Evolutionary conservation across 2,888 invertebrate species (phyloP).

Genomic region (Mystacides longicornis): DNA sequence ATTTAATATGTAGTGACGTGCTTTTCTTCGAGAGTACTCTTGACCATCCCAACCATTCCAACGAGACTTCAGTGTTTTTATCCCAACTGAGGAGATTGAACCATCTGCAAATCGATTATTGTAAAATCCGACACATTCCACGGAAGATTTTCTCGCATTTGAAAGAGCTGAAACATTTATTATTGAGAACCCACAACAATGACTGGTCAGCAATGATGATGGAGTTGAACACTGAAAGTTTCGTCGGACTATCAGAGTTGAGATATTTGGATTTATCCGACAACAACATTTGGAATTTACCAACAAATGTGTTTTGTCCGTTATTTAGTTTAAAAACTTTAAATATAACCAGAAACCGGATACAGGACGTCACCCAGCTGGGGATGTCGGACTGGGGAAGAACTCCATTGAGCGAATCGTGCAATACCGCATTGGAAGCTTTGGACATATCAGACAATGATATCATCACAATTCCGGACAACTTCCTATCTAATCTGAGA

Average conservation of each 20-base stretch:
- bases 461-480: slow-evolving; percentile 60
- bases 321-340: slow-evolving; percentile 60
- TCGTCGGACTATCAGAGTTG: slow-evolving; percentile 60
- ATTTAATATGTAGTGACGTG: slow-evolving; percentile 67
- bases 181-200: slow-evolving; percentile 66
- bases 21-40: slow-evolving; percentile 66
- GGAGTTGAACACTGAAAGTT: slow-evolving; percentile 62
- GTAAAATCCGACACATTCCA: slow-evolving; percentile 69
- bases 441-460: slow-evolving; percentile 71
- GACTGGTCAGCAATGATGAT: slow-evolving; percentile 75
- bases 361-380: slow-evolving; percentile 67
- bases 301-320: slow-evolving; percentile 64
- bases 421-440: slow-evolving; percentile 60
- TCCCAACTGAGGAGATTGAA: slow-evolving; percentile 57
- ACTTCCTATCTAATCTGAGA: slow-evolving; percentile 60
- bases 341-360: slow-evolving; percentile 68
- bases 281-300: slow-evolving; percentile 72
- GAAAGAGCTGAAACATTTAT: slow-evolving; percentile 58
- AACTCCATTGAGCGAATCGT: slow-evolving; percentile 48
- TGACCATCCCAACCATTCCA: slow-evolving; percentile 39
- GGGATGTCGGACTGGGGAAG: slow-evolving; percentile 65
- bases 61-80: slow-evolving; percentile 45
- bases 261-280: slow-evolving; percentile 62
- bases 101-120: slow-evolving; percentile 64
- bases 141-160: slow-evolving; percentile 61